Evolutionary conservation across 2,888 invertebrate species (phyloP), one percentile per base, ranked within the genome.

Genomic region (Imbricaverruca yamaguchii): DNA sequence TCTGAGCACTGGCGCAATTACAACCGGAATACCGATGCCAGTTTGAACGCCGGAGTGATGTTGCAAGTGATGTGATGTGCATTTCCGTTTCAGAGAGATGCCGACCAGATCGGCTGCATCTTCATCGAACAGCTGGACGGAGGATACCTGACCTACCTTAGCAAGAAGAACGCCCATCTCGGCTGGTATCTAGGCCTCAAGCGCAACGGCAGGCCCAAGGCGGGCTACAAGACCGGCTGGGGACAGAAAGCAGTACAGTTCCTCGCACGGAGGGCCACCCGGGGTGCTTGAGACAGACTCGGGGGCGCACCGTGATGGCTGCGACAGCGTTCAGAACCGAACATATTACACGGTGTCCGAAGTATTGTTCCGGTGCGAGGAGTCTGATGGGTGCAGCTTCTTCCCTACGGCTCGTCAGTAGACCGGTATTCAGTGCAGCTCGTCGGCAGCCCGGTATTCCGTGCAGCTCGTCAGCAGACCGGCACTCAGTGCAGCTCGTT

Each of bases 101-200:
- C 86, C 80, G 86, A 87, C 59, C 87, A 87, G 80, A 89, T 89
- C 82, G 87, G 87, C 53, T 90, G 90, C 10, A 87, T 90, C 74
- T 91, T 91, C 86, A 88, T 90, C 55, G 91, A 91, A 85, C 87
- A 88, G 83, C 87, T 88, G 80, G 87, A 89, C 67, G 90, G 89
- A 15, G 87, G 87, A 0, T 91, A 90, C 86, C 90, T 90, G 83
- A 89, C 89, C 4, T 91, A 91, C 84, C 86, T 90, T 83, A 90
- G 90, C 11, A 87, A 88, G 84, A 89, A 89, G 84, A 89, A 89
- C 84, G 89, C 89, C 1, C 89, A 90, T 83, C 85, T 88, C 18
- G 90, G 90, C 21, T 91, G 91, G 91, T 91, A 90, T 86, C 87
- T 91, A 67, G 91, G 89, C 3, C 88, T 91, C 79, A 91, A 91